Base-by-base conservation (phyloP, 2,888 invertebrate species). In the Trachelus troglodyta region DNA sequence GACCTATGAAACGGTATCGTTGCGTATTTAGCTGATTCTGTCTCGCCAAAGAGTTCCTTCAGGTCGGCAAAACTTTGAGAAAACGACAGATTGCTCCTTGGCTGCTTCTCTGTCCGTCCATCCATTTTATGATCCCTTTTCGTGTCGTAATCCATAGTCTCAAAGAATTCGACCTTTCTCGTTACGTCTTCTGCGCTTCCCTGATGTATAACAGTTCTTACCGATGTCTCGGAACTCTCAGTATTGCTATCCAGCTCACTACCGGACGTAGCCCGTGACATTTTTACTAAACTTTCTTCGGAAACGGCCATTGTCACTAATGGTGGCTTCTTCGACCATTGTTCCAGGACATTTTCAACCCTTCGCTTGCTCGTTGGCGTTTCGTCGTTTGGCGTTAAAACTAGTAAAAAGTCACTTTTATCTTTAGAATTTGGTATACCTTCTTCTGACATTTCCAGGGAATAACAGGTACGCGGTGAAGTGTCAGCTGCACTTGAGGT, bases 1-100 rank as follows among this genome's bases (percentile, higher is more conserved):
- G 74, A 80, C 33, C 77, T 78, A 77, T 81, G 82, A 69, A 82
- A 76, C 34, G 94, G 94, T 77, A 94, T 90, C 6, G 94, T 94
- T 68, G 93, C 90, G 89, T 93, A 94, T 87, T 93, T 94, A 82
- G 93, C 93, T 85, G 93, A 92, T 82, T 94, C 94, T 35, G 93
- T 94, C 90, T 97, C 97, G 0, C 97, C 97, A 87, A 96, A 97
- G n/a, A 96, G 92, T 84, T 97, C 97, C 87, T 96, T 96, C 78
- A 97, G 92, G 91, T 96, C 95, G 56, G 96, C 93, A 87, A 94
- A 95, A 1, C 96, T 96, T 84, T 94, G 95, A 0, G 95, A 95
- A 74, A 94, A 92, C n/a, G 92, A 91, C 75, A 93, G 89, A 86
- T 89, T 91, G 1, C 78, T 23, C 68, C 90, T 88, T 82, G 84